These are phyloP conservation scores for Melanotaenia nigrans DNA, from an alignment of 2,797 vertebrate species.

Conservation along the genomic window DNA sequence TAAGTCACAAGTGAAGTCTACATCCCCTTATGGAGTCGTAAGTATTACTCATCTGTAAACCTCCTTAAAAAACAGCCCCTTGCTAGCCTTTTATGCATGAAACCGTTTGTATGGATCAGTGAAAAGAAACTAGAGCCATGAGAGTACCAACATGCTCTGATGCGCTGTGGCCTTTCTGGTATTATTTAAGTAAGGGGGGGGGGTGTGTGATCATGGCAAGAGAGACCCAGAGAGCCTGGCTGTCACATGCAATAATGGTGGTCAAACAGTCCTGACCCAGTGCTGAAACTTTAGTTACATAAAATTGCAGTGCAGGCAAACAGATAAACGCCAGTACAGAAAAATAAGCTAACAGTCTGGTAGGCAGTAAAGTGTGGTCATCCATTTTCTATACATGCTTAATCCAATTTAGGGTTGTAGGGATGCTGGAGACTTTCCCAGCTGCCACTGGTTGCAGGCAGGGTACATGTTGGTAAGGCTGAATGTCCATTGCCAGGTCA, in stretches of 20 bases:
- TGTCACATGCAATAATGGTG: conserved; percentile 13
- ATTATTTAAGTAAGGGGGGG: conserved; percentile 54
- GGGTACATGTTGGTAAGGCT: not conserved
- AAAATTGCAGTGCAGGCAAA: not conserved
- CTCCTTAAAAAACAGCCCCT: conserved; percentile 29
- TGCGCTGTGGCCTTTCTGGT: conserved; percentile 43
- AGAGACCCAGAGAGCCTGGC: conserved; percentile 19
- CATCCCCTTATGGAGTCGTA: conserved; percentile 39
- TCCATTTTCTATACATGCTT: not conserved
- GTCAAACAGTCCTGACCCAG: conserved; percentile 14
- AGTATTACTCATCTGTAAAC: conserved; percentile 58
- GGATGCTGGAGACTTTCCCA: too few species aligned
- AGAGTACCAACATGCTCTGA: conserved; percentile 43
- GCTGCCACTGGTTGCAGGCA: not conserved
- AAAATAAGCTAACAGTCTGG: not conserved
- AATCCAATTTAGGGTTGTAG: not conserved
- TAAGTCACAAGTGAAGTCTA: conserved; percentile 54
- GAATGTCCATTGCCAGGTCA: not conserved
- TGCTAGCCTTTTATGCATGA: conserved; percentile 26
- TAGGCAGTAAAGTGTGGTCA: not conserved
- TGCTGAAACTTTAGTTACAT: conserved; percentile 20
- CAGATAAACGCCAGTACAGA: not conserved
- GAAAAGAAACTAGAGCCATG: conserved; percentile 32
- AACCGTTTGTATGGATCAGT: conserved; percentile 30
- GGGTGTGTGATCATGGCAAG: conserved; percentile 29